Conservation (phyloP, 2,797 vertebrate genomes). For the Hozukius guyotensis region DNA sequence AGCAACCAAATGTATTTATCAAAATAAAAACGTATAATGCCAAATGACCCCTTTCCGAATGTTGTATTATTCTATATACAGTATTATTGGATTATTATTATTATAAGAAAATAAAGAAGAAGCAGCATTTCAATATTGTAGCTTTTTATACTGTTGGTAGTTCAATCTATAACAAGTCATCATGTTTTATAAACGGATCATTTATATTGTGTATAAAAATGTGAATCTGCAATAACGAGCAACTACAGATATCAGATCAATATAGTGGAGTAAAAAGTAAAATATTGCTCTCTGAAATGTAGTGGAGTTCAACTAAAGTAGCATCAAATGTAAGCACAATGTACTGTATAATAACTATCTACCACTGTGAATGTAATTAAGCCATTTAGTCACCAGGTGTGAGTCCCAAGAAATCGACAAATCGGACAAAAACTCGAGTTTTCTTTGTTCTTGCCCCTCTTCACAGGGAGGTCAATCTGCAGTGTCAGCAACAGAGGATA, state of each 20-base stretch:
- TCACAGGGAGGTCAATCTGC: conserved; percentile 27
- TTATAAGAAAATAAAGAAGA: no score
- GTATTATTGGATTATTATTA: not conserved
- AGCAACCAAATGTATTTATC: not conserved
- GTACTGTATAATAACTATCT: not conserved
- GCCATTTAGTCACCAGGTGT: not conserved
- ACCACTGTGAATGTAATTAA: not conserved
- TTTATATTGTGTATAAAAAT: not conserved
- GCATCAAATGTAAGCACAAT: not conserved
- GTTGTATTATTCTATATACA: not conserved
- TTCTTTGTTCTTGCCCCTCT: conserved; percentile 17
- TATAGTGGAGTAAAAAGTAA: not conserved
- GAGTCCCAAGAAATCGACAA: not conserved
- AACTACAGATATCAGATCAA: not conserved
- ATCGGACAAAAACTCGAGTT: conserved; percentile 5
- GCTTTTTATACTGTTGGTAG: not conserved
- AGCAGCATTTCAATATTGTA: not conserved
- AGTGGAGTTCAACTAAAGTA: not conserved
- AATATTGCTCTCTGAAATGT: not conserved
- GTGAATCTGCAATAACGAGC: not conserved
- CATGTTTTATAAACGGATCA: not conserved
- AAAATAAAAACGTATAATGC: not conserved
- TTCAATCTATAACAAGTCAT: not conserved
- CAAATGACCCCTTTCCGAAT: not conserved
- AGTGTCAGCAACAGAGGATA: conserved; percentile 46